Conservation (phyloP, 2,797 vertebrate genomes). For the Pantherophis alleghaniensis region DNA sequence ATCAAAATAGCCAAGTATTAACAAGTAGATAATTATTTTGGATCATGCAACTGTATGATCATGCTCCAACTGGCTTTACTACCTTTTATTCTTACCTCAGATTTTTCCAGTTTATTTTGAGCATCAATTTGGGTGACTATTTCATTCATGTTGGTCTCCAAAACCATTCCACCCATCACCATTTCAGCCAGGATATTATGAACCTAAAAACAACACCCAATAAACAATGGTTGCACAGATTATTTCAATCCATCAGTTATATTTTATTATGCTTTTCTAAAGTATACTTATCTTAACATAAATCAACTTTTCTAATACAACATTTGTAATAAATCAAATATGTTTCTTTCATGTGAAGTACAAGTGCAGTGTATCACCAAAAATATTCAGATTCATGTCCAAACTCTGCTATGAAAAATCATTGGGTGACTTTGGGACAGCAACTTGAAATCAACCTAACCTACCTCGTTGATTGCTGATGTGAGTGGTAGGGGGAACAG, state of each 20-base stretch:
- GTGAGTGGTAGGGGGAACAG: background rate
- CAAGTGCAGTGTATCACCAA: background rate
- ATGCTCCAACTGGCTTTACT: slow-evolving; percentile 21
- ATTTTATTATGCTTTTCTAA: background rate
- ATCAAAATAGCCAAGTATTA: slow-evolving; percentile 37
- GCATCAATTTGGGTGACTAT: slow-evolving; percentile 97
- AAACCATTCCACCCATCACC: slow-evolving; percentile 99
- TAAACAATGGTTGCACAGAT: background rate
- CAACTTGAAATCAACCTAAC: background rate
- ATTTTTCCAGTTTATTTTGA: slow-evolving; percentile 98
- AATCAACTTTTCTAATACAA: background rate
- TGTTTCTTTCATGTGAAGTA: background rate
- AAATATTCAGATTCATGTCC: background rate
- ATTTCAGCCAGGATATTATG: slow-evolving; percentile 98
- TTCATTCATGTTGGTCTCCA: slow-evolving; percentile 99
- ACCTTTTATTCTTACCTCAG: slow-evolving; percentile 85
- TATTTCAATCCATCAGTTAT: background rate
- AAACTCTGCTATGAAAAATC: background rate
- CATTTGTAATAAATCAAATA: background rate
- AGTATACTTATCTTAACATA: background rate
- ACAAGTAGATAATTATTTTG: slow-evolving; percentile 46
- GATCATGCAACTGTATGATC: slow-evolving; percentile 43
- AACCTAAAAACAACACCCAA: slow-evolving; percentile 74
- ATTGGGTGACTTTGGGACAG: background rate
- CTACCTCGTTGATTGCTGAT: background rate